These are phyloP conservation scores for Paradoxurus hermaphroditus DNA, from an alignment of 2,113 vertebrate species.

Conservation along the genomic window DNA sequence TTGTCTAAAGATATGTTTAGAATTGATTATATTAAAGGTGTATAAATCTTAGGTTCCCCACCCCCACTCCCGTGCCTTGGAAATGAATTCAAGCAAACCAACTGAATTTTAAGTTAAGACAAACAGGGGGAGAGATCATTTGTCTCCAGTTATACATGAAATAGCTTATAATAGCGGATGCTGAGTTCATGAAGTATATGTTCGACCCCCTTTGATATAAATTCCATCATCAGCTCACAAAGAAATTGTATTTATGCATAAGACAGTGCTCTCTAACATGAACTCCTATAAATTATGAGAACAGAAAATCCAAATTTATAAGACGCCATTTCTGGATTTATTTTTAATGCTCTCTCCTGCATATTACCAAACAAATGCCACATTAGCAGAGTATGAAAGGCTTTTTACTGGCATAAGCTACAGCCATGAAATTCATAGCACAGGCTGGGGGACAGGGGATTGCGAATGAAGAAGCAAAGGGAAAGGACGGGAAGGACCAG, in stretches of 20 bases:
- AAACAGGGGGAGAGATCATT: constrained; percentile 82
- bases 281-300: constrained; percentile 84
- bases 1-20: constrained; percentile 83
- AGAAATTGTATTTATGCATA: constrained; percentile 82
- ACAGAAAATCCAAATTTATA: constrained; percentile 84
- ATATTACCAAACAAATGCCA: constrained; percentile 78
- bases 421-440: constrained; percentile 73
- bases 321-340: constrained; percentile 83
- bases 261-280: constrained; percentile 79
- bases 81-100: constrained; percentile 80
- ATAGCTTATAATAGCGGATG: constrained; percentile 82
- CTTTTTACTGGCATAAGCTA: constrained; percentile 79
- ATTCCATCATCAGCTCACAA: constrained; percentile 78
- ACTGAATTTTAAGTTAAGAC: constrained; percentile 85
- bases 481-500: background rate
- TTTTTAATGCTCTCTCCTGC: constrained; percentile 81
- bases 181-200: constrained; percentile 84
- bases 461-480: background rate
- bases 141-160: constrained; percentile 85
- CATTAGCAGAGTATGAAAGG: constrained; percentile 75
- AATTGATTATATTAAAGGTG: constrained; percentile 82
- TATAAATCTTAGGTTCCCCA: constrained; percentile 78
- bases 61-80: constrained; percentile 63
- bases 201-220: constrained; percentile 83
- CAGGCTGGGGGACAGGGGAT: background rate